Evolutionary conservation across 2,888 invertebrate genomes (phyloP).

Genomic region (Torymus aiolomorphi): DNA sequence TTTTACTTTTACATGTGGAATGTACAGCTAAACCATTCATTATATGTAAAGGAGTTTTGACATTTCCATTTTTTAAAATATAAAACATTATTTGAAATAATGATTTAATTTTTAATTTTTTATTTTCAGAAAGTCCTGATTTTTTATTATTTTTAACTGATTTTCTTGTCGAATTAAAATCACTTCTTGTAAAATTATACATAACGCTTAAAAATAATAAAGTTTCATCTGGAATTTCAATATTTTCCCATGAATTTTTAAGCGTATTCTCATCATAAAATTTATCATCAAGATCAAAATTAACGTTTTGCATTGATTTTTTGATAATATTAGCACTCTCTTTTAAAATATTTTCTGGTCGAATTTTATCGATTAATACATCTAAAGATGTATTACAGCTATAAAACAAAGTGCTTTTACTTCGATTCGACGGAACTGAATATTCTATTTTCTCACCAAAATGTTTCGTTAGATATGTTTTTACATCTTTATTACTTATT

Average conservation of each 20-base stretch:
- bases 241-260: conserved; percentile 40
- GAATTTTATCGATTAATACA: conserved; percentile 12
- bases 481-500: conserved; percentile 42
- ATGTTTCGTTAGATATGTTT: conserved; percentile 25
- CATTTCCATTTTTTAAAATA: conserved; percentile 47
- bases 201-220: too few species aligned
- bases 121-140: too few species aligned
- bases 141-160: too few species aligned
- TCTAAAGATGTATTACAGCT: conserved; percentile 16
- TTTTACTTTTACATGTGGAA: conserved; percentile 44
- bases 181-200: too few species aligned
- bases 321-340: conserved; percentile 39
- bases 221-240: conserved; percentile 37
- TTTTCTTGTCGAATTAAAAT: too few species aligned
- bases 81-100: conserved; percentile 53
- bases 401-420: conserved; percentile 45
- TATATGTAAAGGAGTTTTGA: conserved; percentile 57
- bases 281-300: too few species aligned
- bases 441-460: conserved; percentile 16
- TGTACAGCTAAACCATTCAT: conserved; percentile 50
- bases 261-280: conserved; percentile 41
- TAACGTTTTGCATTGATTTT: conserved; percentile 33
- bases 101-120: conserved; percentile 55
- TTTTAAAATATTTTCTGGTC: conserved; percentile 23
- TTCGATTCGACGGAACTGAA: conserved; percentile 32